Base-by-base conservation (phyloP, 2,797 vertebrate genomes). In the Lagodon rhomboides region DNA sequence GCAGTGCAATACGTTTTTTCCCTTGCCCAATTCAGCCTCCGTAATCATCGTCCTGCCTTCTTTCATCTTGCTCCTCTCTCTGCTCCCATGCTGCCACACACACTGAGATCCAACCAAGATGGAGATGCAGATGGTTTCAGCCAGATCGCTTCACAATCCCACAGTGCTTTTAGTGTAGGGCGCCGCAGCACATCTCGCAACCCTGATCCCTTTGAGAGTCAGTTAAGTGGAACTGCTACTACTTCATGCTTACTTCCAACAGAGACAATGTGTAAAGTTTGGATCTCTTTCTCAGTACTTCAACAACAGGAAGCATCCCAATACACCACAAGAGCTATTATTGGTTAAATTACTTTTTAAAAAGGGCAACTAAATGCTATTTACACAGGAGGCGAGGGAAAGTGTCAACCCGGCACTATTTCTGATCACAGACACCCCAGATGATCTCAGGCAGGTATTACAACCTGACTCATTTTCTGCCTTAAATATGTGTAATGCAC, bases 1-100 rank as follows among this genome's bases (percentile, higher is more conserved):
- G 81, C 89, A 81, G 79, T 58, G 50, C 51, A 38, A 73, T 41
- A 58, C 61, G 12, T 75, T 73, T 79, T 79, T 59, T 51, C 50
- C 51, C 73, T 44, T 67, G 38, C 47, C 65, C 61, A 68, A 62
- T 78, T 72, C 73, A 78, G 64, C 74, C 58, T 66, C 74, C 61
- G 67, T 64, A 38, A 68, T 73, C 38, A 16, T 62, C 54, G 23
- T 46, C n/a, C 58, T 78, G 49, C 34, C 67, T 60, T 34, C 49
- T 18, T 65, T 47, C 55, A 69, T 60, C 73, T 20, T 20, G 43
- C 54, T 43, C 11, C 20, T 0, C 13, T 17, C 38, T 44, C 54
- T 44, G 11, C 56, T 38, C 43, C 25, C 41, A 23, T 54, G 34
- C 23, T 49, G 59, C 60, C 41, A 47, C 67, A 65, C 25, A 43